These are phyloP conservation scores for Spodoptera exigua DNA, from an alignment of 2,888 invertebrate species.

Conservation along the genomic window DNA sequence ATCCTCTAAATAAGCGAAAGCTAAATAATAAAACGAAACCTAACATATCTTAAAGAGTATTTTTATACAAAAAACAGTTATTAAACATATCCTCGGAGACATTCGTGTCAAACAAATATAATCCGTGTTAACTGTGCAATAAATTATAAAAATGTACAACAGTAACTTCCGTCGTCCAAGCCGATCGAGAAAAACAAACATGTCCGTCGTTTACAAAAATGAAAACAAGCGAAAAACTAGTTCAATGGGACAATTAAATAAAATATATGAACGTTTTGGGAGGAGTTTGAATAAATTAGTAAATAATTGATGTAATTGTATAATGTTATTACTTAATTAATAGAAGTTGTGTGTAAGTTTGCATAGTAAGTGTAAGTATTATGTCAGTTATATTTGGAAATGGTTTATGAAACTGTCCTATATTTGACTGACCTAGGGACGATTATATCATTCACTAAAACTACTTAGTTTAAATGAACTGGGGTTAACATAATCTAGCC, in stretches of 20 bases:
- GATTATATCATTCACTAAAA: no score
- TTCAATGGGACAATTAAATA: conserved; percentile 36
- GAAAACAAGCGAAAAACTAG: conserved; percentile 33
- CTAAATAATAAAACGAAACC: no score
- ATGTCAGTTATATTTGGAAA: no score
- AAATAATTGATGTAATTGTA: conserved; percentile 29
- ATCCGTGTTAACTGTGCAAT: conserved; percentile 15
- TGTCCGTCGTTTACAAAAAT: conserved; percentile 8
- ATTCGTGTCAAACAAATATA: conserved; percentile 40
- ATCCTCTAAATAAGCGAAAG: no score
- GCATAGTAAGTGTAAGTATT: no score
- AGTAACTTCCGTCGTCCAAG: conserved; percentile 32
- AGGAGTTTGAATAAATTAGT: conserved; percentile 41
- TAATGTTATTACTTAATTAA: conserved; percentile 19
- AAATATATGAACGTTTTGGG: conserved; percentile 38
- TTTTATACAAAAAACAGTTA: no score
- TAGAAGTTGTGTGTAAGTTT: neutral
- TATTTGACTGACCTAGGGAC: no score
- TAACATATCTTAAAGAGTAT: no score
- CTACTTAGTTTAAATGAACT: no score
- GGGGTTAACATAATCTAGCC: no score
- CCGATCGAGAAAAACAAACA: conserved; percentile 38
- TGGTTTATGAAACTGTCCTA: no score
- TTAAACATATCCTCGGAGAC: conserved; percentile 39
- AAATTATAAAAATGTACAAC: neutral